Base-by-base conservation (phyloP, 2,888 invertebrate species). In the Synanthedon vespiformis region DNA sequence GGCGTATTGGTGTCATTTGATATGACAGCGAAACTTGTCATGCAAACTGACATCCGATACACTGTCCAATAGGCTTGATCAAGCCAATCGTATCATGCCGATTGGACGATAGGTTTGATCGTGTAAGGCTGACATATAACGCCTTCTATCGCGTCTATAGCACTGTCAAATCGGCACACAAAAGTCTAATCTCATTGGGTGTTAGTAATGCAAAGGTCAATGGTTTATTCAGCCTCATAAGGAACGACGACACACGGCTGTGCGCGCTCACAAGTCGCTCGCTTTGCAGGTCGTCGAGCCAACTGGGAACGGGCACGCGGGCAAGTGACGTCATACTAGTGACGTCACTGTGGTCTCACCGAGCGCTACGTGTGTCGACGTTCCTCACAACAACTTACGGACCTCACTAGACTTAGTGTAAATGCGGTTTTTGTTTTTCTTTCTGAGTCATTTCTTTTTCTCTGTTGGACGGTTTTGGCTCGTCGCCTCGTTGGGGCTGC, bases 231-330 rank as follows among this genome's bases (percentile, higher is more conserved):
- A 73, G 79, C 84, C 82, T 75, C 79, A 77, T 68, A 77, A 79
- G 84, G 85, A 80, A 84, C 86, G 85, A 79, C 86, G 86, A 84
- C 86, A 86, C 86, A 86, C 84, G 79, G 80, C 77, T 77, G 78
- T 70, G 70, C 68, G 65, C 72, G 79, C 77, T 80, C 70, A 78
- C 71, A 58, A 68, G 72, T 68, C 72, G 73, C 69, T 76, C 77
- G 74, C 74, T 78, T 84, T 82, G 67, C 85, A 86, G 85, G 85
- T 85, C 68, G 77, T 66, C 72, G 80, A 80, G 63, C 68, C 72
- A 61, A 63, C 75, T 57, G 82, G 80, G 70, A 85, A 82, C 76
- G 83, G 83, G 64, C 82, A 82, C 67, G 65, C 72, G 68, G 69
- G 67, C 72, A 80, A 82, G 81, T 83, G 83, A 85, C 71, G 34